Evolutionary conservation across 2,797 vertebrate species (phyloP).

Genomic region (Oreortyx pictus): DNA sequence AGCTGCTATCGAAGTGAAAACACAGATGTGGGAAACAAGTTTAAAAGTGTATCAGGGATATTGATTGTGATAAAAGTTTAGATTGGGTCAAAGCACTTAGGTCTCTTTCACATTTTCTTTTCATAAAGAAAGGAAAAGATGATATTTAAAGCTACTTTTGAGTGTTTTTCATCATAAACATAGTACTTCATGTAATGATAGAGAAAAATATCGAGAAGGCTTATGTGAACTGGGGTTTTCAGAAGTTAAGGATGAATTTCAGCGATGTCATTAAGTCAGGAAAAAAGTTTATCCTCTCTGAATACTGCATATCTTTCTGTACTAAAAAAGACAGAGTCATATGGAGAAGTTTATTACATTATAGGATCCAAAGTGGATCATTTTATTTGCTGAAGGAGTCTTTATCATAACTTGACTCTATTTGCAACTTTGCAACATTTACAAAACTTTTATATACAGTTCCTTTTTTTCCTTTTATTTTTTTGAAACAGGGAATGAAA

Average conservation of each 20-base stretch:
- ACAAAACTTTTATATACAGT: not conserved
- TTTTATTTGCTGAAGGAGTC: not conserved
- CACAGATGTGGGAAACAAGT: not conserved
- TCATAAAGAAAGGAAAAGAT: rapidly evolving
- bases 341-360: not conserved
- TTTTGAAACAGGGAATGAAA: not conserved
- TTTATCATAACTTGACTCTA: not conserved
- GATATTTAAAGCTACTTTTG: not conserved
- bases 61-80: not conserved
- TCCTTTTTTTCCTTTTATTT: not conserved
- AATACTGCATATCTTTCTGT: not conserved
- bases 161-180: not conserved
- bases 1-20: not conserved
- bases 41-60: not conserved
- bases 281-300: not conserved
- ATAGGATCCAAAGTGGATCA: not conserved
- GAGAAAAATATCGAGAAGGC: not conserved
- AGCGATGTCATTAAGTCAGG: not conserved
- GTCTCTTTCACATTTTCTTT: not conserved
- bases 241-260: not conserved
- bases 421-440: not conserved
- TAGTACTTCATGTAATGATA: not conserved
- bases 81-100: not conserved
- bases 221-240: not conserved
- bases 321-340: not conserved